These are phyloP conservation scores for Naja naja DNA, from an alignment of 2,113 vertebrate genomes.

Conservation along the genomic window DNA sequence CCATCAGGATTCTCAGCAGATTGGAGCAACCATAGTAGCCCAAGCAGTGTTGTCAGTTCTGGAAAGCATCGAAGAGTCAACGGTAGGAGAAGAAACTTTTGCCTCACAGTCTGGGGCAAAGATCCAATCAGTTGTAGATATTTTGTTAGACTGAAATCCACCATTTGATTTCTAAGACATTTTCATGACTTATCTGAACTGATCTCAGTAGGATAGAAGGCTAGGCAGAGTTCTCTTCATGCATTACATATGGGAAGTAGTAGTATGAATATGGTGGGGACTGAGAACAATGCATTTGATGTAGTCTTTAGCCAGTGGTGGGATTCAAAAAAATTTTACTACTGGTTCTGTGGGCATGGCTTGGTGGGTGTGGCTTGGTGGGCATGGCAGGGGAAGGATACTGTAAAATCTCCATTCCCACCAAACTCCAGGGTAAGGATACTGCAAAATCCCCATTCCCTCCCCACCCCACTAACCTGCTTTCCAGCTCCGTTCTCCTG, in stretches of 20 bases:
- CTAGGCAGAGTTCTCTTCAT: neutral
- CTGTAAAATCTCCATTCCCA: too few relatives aligned
- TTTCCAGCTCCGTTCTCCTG: too few relatives aligned
- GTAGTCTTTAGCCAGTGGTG: neutral
- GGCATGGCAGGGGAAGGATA: too few relatives aligned
- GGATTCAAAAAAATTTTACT: too few relatives aligned
- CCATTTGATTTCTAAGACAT: neutral
- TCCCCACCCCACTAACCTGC: too few relatives aligned
- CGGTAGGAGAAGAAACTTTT: constrained; percentile 27
- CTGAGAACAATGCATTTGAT: neutral
- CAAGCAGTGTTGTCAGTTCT: constrained; percentile 50
- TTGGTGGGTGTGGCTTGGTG: too few relatives aligned
- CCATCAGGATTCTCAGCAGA: constrained; percentile 44
- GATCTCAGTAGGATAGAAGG: neutral
- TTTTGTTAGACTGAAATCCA: neutral
- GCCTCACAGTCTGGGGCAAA: neutral
- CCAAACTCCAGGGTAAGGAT: too few relatives aligned
- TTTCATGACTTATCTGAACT: neutral
- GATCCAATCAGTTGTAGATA: neutral
- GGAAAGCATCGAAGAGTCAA: constrained; percentile 63
- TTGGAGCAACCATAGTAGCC: constrained; percentile 13
- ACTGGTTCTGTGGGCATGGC: too few relatives aligned
- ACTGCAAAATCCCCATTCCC: too few relatives aligned
- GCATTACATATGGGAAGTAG: neutral
- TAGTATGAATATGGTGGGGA: neutral